These are phyloP conservation scores for Theocolax elegans DNA, from an alignment of 1,140 invertebrate genomes.

Conservation along the genomic window DNA sequence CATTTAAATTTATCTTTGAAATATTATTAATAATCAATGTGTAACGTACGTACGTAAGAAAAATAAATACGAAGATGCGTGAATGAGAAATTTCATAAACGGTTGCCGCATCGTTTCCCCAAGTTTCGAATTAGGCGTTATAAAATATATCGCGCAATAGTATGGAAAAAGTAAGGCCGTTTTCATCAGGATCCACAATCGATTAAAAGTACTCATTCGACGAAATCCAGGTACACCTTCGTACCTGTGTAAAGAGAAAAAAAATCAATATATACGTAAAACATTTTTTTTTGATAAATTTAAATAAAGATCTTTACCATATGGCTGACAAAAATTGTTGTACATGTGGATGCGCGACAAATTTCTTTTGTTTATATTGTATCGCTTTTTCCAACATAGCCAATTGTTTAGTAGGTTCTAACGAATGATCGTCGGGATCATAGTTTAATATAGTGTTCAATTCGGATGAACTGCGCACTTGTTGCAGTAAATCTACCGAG, in stretches of 20 bases:
- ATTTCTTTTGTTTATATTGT: conserved; percentile 93
- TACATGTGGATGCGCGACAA: conserved; percentile 92
- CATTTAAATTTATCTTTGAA: no score
- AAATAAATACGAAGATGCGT: conserved; percentile 91
- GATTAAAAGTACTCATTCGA: conserved; percentile 77
- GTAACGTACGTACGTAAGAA: conserved; percentile 88
- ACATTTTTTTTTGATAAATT: neutral
- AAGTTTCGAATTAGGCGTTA: conserved; percentile 79
- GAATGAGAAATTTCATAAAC: conserved; percentile 94
- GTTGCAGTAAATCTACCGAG: conserved; percentile 88
- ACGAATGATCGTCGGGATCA: conserved; percentile 76
- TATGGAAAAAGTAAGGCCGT: conserved; percentile 87
- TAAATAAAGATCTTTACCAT: conserved; percentile 70
- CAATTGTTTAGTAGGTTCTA: conserved; percentile 78
- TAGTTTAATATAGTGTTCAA: conserved; percentile 92
- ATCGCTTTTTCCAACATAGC: conserved; percentile 88
- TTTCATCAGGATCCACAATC: conserved; percentile 77
- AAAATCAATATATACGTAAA: conserved; percentile 3
- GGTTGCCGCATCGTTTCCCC: conserved; percentile 87
- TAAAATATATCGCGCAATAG: conserved; percentile 85
- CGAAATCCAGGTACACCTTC: conserved; percentile 90
- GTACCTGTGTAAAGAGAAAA: conserved; percentile 67
- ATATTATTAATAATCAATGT: no score
- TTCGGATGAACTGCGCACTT: conserved; percentile 90
- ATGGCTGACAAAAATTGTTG: conserved; percentile 91